These are phyloP conservation scores for Catharus fuscescens DNA, from an alignment of 2,113 vertebrate genomes.

Conservation along the genomic window DNA sequence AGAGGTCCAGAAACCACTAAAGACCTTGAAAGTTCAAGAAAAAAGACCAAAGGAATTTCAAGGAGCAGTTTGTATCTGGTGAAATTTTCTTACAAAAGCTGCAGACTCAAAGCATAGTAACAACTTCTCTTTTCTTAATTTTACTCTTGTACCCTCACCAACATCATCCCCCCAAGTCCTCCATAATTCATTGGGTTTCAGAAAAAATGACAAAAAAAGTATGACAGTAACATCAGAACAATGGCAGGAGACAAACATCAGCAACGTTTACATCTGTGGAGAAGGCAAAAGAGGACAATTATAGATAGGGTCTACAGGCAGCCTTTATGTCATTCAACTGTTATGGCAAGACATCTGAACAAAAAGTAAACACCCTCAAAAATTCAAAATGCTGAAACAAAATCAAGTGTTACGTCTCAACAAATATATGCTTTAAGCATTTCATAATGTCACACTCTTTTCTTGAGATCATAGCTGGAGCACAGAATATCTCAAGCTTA, in stretches of 20 bases:
- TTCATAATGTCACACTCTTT: neutral
- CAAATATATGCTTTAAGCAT: neutral
- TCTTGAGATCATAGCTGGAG: neutral
- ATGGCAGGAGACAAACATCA: neutral
- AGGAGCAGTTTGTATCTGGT: neutral
- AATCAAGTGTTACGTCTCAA: neutral
- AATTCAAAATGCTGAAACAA: neutral
- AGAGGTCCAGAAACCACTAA: neutral
- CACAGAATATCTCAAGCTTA: neutral
- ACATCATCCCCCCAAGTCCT: neutral
- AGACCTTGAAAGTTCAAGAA: neutral
- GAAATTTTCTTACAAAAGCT: neutral
- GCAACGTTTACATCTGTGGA: neutral
- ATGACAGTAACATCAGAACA: neutral
- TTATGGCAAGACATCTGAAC: neutral
- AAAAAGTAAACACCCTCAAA: neutral
- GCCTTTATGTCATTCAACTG: neutral
- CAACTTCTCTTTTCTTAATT: neutral
- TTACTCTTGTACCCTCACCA: neutral
- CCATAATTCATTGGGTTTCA: neutral
- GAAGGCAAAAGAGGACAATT: neutral
- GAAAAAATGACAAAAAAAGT: neutral
- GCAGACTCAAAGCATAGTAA: neutral
- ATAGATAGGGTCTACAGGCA: neutral
- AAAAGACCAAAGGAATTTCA: neutral